Evolutionary conservation across 1,140 invertebrate species (phyloP), one percentile per base, ranked within the genome.

Genomic region (Drosophila nigromelanica): DNA sequence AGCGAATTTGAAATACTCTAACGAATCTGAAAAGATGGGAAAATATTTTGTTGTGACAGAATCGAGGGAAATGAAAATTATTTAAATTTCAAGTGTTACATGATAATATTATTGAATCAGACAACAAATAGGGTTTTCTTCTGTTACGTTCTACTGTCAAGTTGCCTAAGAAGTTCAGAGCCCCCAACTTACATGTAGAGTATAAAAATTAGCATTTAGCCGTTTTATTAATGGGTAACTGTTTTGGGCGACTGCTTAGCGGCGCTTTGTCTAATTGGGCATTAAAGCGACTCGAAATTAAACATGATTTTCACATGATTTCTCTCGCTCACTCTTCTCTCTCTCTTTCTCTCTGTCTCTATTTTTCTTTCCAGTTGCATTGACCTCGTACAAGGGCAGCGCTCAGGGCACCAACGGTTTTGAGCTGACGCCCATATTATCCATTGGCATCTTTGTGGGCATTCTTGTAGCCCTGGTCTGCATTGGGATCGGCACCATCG

Each of bases 371-470:
- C 5, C 73, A 92, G 89, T 91, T 42, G 86, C 89, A 58, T 30
- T 92, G 24, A 91, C 91, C 24, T 91, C 89, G 10, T 93, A 92
- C 79, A 92, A 93, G 93, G 94, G 94, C 72, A 93, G 93, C 37
- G 73, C 80, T 5, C 94, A 93, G 73, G 93, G 93, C 51, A 60
- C 73, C 1, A 86, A 75, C 14, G 93, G 93, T 77, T 95, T 96
- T 75, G 95, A 95, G 83, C 93, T 97, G 63, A 96, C 96, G 39
- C 95, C 96, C 24, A 92, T 97, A 55, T 92, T 97, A 14, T 92
- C 91, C 21, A 87, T 92, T 83, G 95, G 95, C 21, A 94, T 96
- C 42, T 93, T 97, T 68, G 94, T 96, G 63, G 95, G 95, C 14
- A 93, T 96, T 60, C 93, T 96, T 35, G 94, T 94, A 39, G 95